Evolutionary conservation across 2,113 vertebrate genomes (phyloP), one percentile per base, ranked within the genome.

Genomic region (Regulus satrapa): DNA sequence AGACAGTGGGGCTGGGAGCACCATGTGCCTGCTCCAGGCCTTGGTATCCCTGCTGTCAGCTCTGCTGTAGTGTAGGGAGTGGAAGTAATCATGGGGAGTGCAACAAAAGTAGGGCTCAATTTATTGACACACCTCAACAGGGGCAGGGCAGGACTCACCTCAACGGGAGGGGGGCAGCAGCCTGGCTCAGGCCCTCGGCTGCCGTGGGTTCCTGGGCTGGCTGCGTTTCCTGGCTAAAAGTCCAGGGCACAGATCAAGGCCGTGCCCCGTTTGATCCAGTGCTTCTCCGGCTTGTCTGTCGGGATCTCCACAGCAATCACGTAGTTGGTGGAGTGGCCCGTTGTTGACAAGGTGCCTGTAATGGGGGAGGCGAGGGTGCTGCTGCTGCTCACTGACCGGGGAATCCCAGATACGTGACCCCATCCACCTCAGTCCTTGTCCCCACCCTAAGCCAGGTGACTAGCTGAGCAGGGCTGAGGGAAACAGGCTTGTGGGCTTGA

Each of bases 231-330:
- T 29, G 48, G 29, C 80, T 98, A 99, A 94, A 99, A 99, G 95
- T 99, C 99, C 92, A 99, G 97, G 36, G 98, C 98, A 67, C 99
- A 99, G 96, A 99, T 98, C 83, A 99, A 97, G 28, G 99, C 98
- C 4, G 98, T 98, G 41, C 99, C 99, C 40, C 96, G 96, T 96
- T 99, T 99, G 97, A 99, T 98, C 99, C 99, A 99, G 97, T 99
- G 98, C 77, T 97, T 96, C 96, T 98, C 98, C 2, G 94, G 88
- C 41, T 86, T 96, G 69, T 96, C 52, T 0, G 97, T 98, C n/a
- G 99, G 98, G 92, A 99, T 98, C 96, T 99, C 99, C 95, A 99
- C 98, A 8, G 99, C 98, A 16, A 98, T 98, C 83, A 99, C 97
- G 0, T 98, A 99, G 97, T 99, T 99, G 61, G 99, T 99, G 56